Conservation (phyloP, 2,797 vertebrate species). For the Intellagama lesueurii region DNA sequence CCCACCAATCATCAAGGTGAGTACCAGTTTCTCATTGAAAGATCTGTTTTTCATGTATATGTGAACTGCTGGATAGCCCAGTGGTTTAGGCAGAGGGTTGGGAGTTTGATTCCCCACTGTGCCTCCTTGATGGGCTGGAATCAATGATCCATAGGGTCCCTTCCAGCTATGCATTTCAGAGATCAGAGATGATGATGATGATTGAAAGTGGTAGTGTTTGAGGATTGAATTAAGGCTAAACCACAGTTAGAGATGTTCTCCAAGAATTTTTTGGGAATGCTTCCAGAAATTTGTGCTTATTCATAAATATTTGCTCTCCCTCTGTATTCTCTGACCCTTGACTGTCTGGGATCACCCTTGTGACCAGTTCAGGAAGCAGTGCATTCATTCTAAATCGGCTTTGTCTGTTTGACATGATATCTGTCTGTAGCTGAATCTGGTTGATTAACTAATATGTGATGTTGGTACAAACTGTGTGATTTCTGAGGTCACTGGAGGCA, state of each 20-base stretch:
- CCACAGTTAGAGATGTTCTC: not conserved
- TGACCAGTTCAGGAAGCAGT: not conserved
- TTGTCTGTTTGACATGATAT: not conserved
- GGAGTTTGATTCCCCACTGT: too few species aligned
- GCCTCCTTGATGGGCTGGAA: too few species aligned
- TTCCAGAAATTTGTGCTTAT: not conserved
- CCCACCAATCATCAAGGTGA: constrained; percentile 98
- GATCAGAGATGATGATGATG: too few species aligned
- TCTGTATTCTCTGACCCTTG: not conserved
- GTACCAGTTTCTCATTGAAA: not conserved
- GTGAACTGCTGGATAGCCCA: too few species aligned
- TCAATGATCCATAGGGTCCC: too few species aligned
- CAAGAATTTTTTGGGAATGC: not conserved
- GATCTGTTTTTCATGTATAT: too few species aligned
- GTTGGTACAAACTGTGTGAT: not conserved
- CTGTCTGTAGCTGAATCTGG: not conserved
- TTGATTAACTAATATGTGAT: not conserved
- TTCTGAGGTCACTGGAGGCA: not conserved
- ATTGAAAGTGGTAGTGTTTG: fast-evolving
- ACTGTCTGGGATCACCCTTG: not conserved
- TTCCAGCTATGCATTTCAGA: too few species aligned
- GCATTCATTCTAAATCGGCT: not conserved
- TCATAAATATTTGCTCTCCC: not conserved
- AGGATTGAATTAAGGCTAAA: not conserved
- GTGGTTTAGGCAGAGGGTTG: too few species aligned